Percentiles rank a stretch among this genome's conserved stretches.
Conservation (phyloP, 2,113 vertebrate species). For the Mustelus asterias region DNA sequence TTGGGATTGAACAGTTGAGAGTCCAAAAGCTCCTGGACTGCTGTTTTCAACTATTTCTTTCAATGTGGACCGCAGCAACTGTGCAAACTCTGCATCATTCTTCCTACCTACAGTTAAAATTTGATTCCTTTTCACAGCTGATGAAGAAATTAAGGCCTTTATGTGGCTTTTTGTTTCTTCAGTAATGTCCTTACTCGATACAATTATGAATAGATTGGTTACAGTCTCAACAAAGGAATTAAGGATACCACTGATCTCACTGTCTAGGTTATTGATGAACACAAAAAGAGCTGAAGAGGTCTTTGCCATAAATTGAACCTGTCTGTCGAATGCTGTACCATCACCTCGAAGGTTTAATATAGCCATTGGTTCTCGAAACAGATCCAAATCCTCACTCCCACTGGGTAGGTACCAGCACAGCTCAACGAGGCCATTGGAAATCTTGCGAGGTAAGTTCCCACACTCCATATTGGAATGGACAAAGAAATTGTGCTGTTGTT, state of each 20-base stretch:
- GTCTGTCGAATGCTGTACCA: background rate
- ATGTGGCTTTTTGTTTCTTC: background rate
- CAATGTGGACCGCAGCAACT: conserved; percentile 38
- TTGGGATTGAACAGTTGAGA: conserved; percentile 43
- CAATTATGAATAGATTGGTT: background rate
- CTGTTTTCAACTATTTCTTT: conserved; percentile 48
- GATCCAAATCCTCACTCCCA: background rate
- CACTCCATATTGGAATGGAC: conserved; percentile 54
- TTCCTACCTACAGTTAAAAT: background rate
- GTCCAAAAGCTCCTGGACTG: conserved; percentile 40
- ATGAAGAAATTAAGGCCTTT: background rate
- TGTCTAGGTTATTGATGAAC: background rate
- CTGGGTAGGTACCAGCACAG: conserved; percentile 61
- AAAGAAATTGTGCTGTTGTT: conserved; percentile 55
- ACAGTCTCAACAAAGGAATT: background rate
- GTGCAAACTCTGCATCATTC: conserved; percentile 47
- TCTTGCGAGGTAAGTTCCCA: conserved; percentile 51
- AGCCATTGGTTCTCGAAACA: background rate
- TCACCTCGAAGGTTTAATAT: conserved; percentile 8
- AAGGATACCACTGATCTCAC: background rate
- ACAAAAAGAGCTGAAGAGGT: background rate
- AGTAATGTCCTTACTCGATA: background rate
- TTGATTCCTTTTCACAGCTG: background rate
- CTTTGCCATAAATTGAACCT: background rate
- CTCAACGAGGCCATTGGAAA: conserved; percentile 66